A percentile compares a stretch with the other conserved stretches of the same genome.
Conservation (phyloP, 2,797 vertebrate species). For the Rhinichthys osculus region DNA sequence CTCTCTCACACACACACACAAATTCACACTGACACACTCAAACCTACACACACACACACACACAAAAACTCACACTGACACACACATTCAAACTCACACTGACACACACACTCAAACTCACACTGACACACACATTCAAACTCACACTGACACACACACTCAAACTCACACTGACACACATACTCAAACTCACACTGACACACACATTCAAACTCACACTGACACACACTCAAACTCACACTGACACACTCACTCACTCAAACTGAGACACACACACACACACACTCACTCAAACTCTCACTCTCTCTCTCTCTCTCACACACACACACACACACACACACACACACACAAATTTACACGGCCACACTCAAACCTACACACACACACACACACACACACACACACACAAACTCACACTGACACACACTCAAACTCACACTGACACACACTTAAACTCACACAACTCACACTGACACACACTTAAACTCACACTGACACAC, state of each 20-base stretch:
- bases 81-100: no score
- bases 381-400: not conserved
- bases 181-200: no score
- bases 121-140: not conserved
- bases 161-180: no score
- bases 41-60: fast-evolving
- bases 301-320: no score
- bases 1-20: no score
- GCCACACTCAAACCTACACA: not conserved
- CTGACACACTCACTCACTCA: no score
- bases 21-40: no score
- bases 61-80: fast-evolving
- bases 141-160: not conserved
- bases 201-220: not conserved
- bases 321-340: not conserved
- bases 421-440: no score
- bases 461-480: no score
- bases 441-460: not conserved
- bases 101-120: no score
- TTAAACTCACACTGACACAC: not conserved
- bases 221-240: not conserved
- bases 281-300: no score
- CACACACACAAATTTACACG: not conserved
- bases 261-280: not conserved
- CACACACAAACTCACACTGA: no score